Base-by-base conservation (phyloP, 2,797 vertebrate genomes). In the Phalloptychus januarius region DNA sequence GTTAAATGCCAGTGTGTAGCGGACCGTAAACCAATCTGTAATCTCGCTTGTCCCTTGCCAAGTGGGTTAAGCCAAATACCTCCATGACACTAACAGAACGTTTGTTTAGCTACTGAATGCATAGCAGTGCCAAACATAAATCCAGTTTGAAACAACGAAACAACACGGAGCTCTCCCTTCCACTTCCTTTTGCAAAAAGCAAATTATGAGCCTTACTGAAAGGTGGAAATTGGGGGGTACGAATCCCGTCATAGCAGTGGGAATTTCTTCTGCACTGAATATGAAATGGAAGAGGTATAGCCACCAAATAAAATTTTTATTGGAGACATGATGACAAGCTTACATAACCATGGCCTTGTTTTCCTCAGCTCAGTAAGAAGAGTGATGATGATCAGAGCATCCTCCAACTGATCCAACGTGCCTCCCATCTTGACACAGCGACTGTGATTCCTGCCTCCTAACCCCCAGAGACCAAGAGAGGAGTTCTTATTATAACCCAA, bases 291-390 rank as follows among this genome's bases (percentile, higher is more conserved):
- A 75, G 85, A 88, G 86, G 87, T 92, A 93, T 83, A 88, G 89
- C 7, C 58, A 85, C 86, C 54, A 33, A 81, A 91, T 94, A 72
- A 87, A 92, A 87, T 83, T 92, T 93, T 93, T 87, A 94, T 90
- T 83, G 61, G 85, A 77, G 87, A 92, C 88, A 82, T 80, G 85
- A 91, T 72, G 85, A 92, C 88, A 87, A 88, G 87, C 90, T 94
- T 93, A 93, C 88, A 92, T 93, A 94, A 95, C 89, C 78, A 23
- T 89, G 91, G 56, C 91, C 91, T 92, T 78, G 42, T 93, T 94
- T 88, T 86, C 85, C 90, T 78, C 77, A 85, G 86, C 91, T 88
- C 72, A 40, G 77, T 58, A 63, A 76, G 85, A 87, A 85, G 84
- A 92, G 81, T 83, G 79, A 92, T 61, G 80, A 81, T 84, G 90